phyloP scores from a whole-genome alignment of 1,140 invertebrate genomes.

The Teleopsis dalmanni region DNA sequence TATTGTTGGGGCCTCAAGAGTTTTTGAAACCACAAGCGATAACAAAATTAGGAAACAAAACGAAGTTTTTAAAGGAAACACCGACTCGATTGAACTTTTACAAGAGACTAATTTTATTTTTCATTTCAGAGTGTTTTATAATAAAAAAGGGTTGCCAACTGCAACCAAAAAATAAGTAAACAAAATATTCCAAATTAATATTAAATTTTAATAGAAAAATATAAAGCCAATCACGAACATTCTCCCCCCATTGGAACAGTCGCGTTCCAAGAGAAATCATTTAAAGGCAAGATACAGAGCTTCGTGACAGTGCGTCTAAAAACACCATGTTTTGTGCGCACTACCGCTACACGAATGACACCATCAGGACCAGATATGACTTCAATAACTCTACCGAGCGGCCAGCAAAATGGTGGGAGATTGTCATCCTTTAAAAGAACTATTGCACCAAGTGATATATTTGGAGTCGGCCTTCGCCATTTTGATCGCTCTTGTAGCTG shows the following conservation, averaged over 20 bases:
- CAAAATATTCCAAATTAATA: too few relatives aligned
- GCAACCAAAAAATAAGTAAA: too few relatives aligned
- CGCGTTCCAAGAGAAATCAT: not conserved
- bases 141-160: too few relatives aligned
- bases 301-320: conserved; percentile 16
- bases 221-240: too few relatives aligned
- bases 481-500: conserved; percentile 4
- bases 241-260: not conserved
- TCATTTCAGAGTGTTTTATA: too few relatives aligned
- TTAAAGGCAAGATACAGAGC: not conserved
- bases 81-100: too few relatives aligned
- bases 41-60: too few relatives aligned
- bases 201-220: too few relatives aligned
- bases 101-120: too few relatives aligned
- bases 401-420: conserved; percentile 2
- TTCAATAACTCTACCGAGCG: conserved; percentile 26
- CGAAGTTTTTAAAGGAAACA: too few relatives aligned
- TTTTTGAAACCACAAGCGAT: too few relatives aligned
- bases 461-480: not conserved
- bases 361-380: conserved; percentile 25
- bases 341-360: conserved; percentile 15
- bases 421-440: conserved; percentile 11
- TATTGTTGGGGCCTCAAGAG: too few relatives aligned
- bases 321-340: conserved; percentile 20
- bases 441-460: not conserved